These are phyloP conservation scores for Gandaritis pyraliata DNA, from an alignment of 2,888 invertebrate genomes.

Conservation along the genomic window DNA sequence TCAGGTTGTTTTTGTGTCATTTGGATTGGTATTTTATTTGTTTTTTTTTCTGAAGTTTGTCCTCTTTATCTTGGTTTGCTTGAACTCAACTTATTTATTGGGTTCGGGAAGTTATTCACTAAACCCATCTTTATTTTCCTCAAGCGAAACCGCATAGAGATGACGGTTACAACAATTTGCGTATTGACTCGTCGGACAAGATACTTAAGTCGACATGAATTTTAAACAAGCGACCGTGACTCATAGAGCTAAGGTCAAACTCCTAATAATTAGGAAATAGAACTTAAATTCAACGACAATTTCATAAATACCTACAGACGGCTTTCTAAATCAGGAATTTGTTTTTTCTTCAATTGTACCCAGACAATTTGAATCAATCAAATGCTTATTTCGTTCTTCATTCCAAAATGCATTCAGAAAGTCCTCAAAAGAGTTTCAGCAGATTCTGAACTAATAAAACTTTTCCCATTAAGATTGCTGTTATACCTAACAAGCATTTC, in stretches of 20 bases:
- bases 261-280: slow-evolving; percentile 3
- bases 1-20: slow-evolving; percentile 32
- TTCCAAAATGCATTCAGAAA: slow-evolving; percentile 18
- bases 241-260: slow-evolving; percentile 18
- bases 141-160: background rate
- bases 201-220: slow-evolving; percentile 3
- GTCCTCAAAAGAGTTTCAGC: slow-evolving; percentile 22
- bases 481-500: slow-evolving; percentile 31
- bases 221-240: slow-evolving; percentile 5
- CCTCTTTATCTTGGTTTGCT: background rate
- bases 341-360: background rate
- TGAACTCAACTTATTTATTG: background rate
- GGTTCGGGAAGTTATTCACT: background rate
- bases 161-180: background rate
- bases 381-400: background rate
- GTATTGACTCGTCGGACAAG: slow-evolving; percentile 6
- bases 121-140: background rate
- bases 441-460: slow-evolving; percentile 34
- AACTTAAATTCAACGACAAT: background rate
- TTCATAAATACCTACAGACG: too few relatives aligned
- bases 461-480: slow-evolving; percentile 44
- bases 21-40: slow-evolving; percentile 16
- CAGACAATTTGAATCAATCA: slow-evolving; percentile 1
- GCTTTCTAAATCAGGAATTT: too few relatives aligned
- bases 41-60: background rate